Base-by-base conservation (phyloP, 2,113 vertebrate genomes). In the Sinocyclocheilus maitianheensis region DNA sequence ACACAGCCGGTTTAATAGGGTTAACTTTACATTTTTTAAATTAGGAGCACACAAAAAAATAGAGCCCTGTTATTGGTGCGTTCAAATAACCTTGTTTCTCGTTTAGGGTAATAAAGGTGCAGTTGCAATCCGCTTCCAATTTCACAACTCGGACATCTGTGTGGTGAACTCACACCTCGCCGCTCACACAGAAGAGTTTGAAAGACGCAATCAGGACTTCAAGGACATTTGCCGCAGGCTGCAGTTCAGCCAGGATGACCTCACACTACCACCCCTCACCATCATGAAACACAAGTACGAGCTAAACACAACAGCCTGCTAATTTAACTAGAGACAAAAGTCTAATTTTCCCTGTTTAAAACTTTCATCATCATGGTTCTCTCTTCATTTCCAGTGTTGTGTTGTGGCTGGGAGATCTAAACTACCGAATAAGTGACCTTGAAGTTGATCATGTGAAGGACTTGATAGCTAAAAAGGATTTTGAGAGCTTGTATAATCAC, bases 341-440 rank as follows among this genome's bases (percentile, higher is more conserved):
- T 72, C 9, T 5, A 37, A 22, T 40, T 40, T 1, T 40, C 69
- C 14, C 65, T 34, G 3, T 20, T 34, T 20, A 37, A 0, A 77
- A 58, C 37, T 13, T 51, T 4, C 72, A 75, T 65, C 13, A 82
- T 22, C 20, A 1, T 60, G 12, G 13, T 60, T 58, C 37, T 53
- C 4, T 79, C 3, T 87, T 86, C 16, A 82, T 43, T 87, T 91
- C 26, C 93, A 97, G 96, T 84, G 90, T 96, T 48, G 91, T 97
- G 85, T 92, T 99, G 0, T 99, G 98, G 98, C 81, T 99, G 83
- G 98, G 98, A 40, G 98, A 99, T 93, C 95, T 99, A 78, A 99
- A 99, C 96, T 99, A 99, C 93, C 95, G 97, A 77, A 94, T 99
- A 93, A 96, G 95, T 90, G 96, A 98, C 0, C 93, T 98, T 87